These are phyloP conservation scores for Caenorhabditis drosophilae DNA, from an alignment of 2,888 invertebrate species.

Conservation along the genomic window DNA sequence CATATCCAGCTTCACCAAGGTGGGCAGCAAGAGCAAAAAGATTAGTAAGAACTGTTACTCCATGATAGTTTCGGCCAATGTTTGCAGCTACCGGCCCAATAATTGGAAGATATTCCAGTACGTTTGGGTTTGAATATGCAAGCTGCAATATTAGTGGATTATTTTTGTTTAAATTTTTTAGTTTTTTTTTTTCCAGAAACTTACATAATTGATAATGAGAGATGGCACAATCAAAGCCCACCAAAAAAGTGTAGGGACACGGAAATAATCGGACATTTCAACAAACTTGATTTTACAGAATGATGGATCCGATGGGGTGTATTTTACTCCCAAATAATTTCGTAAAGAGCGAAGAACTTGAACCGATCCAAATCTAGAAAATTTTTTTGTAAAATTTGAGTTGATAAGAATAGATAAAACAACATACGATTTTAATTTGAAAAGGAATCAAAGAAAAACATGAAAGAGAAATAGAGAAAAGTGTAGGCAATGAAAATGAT, in stretches of 20 bases:
- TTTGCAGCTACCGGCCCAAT: conserved; percentile 42
- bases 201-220: conserved; percentile 57
- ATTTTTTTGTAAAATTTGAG: conserved; percentile 4
- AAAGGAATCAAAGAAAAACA: background rate
- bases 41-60: conserved; percentile 47
- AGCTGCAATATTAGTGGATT: conserved; percentile 36
- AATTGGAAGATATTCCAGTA: conserved; percentile 37
- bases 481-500: no score
- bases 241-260: conserved; percentile 49
- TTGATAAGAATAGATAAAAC: conserved; percentile 9
- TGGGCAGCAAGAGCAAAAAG: conserved; percentile 57
- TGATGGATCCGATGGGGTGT: conserved; percentile 38
- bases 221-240: conserved; percentile 57
- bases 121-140: conserved; percentile 41
- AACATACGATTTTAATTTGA: background rate
- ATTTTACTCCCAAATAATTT: conserved; percentile 55
- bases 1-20: conserved; percentile 55
- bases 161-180: background rate
- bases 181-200: conserved; percentile 15
- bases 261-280: conserved; percentile 50
- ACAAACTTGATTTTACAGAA: conserved; percentile 23
- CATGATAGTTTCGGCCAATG: conserved; percentile 20
- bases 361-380: conserved; percentile 36
- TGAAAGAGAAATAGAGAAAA: background rate
- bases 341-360: conserved; percentile 55